phyloP scores from a whole-genome alignment of 2,113 vertebrate species.

The Numenius arquata region DNA sequence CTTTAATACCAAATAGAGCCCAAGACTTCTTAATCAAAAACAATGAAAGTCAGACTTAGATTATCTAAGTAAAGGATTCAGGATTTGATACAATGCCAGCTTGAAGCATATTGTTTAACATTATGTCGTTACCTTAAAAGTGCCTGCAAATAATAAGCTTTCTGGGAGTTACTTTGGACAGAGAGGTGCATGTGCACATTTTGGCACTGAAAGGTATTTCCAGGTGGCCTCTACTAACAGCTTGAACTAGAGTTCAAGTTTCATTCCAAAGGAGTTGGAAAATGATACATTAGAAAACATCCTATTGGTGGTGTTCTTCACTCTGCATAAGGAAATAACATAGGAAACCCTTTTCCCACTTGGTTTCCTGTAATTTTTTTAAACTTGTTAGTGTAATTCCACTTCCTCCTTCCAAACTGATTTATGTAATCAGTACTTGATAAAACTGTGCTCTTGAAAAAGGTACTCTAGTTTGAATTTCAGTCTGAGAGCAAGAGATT shows the following conservation, averaged over 20 bases:
- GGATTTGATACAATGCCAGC: background rate
- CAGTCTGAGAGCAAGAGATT: background rate
- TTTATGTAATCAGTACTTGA: slow-evolving; percentile 41
- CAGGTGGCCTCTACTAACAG: background rate
- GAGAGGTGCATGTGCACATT: background rate
- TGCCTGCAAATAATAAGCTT: background rate
- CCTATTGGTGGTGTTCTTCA: slow-evolving; percentile 3
- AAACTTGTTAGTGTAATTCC: slow-evolving; percentile 39
- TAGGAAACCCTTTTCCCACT: slow-evolving; percentile 15
- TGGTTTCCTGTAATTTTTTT: slow-evolving; percentile 41
- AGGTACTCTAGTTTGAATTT: background rate
- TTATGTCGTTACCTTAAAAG: background rate
- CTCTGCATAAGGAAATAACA: slow-evolving; percentile 58
- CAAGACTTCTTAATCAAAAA: background rate
- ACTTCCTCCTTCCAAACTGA: slow-evolving; percentile 45
- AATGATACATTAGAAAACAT: slow-evolving; percentile 21
- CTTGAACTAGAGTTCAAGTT: slow-evolving; percentile 27
- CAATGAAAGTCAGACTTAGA: background rate
- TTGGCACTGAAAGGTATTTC: background rate
- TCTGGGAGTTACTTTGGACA: background rate
- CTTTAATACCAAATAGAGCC: background rate
- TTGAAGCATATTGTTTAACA: background rate
- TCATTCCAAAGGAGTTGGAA: background rate
- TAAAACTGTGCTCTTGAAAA: slow-evolving; percentile 5
- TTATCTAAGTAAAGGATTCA: background rate